Evolutionary conservation across 2,797 vertebrate species (phyloP).

Genomic region (Crypturellus tataupa): DNA sequence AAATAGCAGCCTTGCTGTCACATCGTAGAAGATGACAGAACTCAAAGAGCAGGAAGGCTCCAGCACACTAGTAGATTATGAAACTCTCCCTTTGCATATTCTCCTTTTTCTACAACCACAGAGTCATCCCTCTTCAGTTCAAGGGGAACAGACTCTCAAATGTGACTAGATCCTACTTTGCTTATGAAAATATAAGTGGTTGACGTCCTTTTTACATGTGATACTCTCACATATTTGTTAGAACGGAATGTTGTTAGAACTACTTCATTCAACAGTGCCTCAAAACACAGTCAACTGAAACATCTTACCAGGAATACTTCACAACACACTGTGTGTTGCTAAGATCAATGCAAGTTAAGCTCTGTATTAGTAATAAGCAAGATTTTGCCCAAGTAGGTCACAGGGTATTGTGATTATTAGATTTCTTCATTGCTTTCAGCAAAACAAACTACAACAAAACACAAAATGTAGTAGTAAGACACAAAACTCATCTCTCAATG

Average conservation of each 20-base stretch:
- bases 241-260: not conserved
- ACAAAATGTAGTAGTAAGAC: not conserved
- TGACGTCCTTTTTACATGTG: not conserved
- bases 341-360: not conserved
- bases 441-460: not conserved
- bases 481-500: too few species aligned
- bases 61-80: not conserved
- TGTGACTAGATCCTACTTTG: not conserved
- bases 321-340: not conserved
- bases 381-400: not conserved
- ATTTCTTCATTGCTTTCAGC: not conserved
- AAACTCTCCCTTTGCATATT: not conserved
- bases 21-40: not conserved
- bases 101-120: not conserved
- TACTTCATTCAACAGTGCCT: not conserved
- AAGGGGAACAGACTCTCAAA: not conserved
- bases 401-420: not conserved
- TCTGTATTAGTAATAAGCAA: not conserved
- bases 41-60: accelerated
- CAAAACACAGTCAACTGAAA: not conserved
- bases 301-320: not conserved
- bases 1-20: not conserved
- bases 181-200: not conserved
- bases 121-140: not conserved
- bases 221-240: not conserved